phyloP scores from a whole-genome alignment of 2,888 invertebrate genomes.

The Spodoptera littoralis region DNA sequence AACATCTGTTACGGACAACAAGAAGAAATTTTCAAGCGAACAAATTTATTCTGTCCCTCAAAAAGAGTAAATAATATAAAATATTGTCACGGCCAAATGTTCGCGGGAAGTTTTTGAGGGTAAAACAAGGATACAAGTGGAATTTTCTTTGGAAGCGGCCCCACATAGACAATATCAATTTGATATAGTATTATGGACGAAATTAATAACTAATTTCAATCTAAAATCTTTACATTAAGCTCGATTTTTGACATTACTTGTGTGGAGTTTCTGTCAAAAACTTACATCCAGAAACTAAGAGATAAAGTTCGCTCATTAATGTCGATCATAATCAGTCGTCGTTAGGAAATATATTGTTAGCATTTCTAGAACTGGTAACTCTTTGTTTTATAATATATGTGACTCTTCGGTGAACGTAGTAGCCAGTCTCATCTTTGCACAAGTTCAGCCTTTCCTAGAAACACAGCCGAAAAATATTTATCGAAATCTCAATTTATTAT shows the following conservation, averaged over 20 bases:
- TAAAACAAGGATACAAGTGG: slow-evolving; percentile 59
- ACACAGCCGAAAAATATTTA: too few relatives aligned
- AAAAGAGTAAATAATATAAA: slow-evolving; percentile 83
- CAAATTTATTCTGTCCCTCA: slow-evolving; percentile 81
- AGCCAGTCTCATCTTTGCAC: too few relatives aligned
- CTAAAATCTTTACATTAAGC: too few relatives aligned
- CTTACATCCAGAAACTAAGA: too few relatives aligned
- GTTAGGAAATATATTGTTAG: background rate
- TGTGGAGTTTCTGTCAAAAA: too few relatives aligned
- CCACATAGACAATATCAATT: background rate
- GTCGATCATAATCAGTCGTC: background rate
- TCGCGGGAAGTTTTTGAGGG: slow-evolving; percentile 58
- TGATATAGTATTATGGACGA: too few relatives aligned
- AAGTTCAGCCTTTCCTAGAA: too few relatives aligned
- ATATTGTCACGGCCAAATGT: slow-evolving; percentile 80
- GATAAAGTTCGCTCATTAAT: too few relatives aligned
- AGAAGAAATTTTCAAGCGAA: slow-evolving; percentile 55
- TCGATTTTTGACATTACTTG: too few relatives aligned
- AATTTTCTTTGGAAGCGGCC: slow-evolving; percentile 57
- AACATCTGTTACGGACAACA: slow-evolving; percentile 76
- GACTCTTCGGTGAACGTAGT: too few relatives aligned
- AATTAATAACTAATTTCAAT: too few relatives aligned
- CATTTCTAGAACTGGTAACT: background rate
- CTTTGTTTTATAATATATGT: slow-evolving; percentile 1
- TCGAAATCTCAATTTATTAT: too few relatives aligned